phyloP scores from a whole-genome alignment of 2,797 vertebrate genomes.

The Manis javanica region DNA sequence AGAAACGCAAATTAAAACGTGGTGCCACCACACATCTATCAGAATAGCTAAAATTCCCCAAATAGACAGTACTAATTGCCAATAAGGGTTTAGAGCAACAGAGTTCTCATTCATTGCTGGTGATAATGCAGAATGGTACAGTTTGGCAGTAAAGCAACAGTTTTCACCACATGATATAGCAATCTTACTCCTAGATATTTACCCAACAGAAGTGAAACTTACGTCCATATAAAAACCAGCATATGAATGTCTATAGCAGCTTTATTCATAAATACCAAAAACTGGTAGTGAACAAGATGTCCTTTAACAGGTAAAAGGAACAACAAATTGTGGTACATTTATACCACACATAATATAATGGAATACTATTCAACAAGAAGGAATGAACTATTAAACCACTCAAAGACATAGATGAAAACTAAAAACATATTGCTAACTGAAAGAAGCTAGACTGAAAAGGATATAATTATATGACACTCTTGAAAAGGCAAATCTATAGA shows the following conservation, averaged over 20 bases:
- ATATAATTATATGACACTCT: neutral
- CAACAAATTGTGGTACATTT: neutral
- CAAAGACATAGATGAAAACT: conserved; percentile 27
- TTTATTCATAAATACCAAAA: conserved; percentile 46
- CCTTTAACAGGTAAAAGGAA: neutral
- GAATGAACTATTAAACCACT: neutral
- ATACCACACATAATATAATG: neutral
- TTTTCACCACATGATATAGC: neutral
- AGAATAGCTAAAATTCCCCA: conserved; percentile 31
- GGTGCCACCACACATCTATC: neutral
- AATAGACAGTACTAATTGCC: neutral
- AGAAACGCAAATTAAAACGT: conserved; percentile 58
- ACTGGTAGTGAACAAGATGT: neutral
- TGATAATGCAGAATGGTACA: neutral
- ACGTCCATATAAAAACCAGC: neutral
- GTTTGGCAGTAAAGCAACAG: neutral
- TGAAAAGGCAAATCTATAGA: conserved; percentile 19
- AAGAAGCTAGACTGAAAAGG: conserved; percentile 7
- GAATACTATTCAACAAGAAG: neutral
- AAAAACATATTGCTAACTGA: neutral
- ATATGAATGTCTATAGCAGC: neutral
- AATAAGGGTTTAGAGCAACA: neutral
- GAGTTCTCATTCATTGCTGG: neutral
- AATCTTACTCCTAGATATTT: conserved; percentile 2
- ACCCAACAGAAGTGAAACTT: neutral